Conservation (phyloP, 2,113 vertebrate genomes). For the Osmerus mordax region DNA sequence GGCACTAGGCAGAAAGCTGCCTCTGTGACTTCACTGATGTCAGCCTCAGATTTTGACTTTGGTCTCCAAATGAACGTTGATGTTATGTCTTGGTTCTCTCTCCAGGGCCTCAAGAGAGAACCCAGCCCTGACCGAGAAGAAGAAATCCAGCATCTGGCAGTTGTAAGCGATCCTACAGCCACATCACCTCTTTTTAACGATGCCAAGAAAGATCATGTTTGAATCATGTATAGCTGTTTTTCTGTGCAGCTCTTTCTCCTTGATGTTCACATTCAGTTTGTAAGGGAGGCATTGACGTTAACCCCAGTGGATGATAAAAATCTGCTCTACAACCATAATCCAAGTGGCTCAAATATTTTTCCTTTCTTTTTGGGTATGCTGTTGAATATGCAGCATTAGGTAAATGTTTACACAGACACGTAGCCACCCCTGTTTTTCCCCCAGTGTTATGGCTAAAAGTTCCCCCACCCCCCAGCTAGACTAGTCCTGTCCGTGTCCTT, state of each 20-base stretch:
- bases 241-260: neutral
- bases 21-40: too few species aligned
- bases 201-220: neutral
- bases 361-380: slow-evolving; percentile 42
- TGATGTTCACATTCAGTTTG: too few species aligned
- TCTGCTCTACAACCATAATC: neutral
- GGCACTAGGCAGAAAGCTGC: neutral
- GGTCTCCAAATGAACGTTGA: neutral
- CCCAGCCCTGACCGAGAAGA: slow-evolving; percentile 90
- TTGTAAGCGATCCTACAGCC: slow-evolving; percentile 80
- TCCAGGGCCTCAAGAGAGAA: slow-evolving; percentile 94
- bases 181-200: neutral
- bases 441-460: slow-evolving; percentile 18
- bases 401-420: slow-evolving; percentile 46
- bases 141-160: slow-evolving; percentile 98
- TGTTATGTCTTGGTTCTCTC: slow-evolving; percentile 28
- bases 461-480: slow-evolving; percentile 1
- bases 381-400: slow-evolving; percentile 65
- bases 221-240: neutral
- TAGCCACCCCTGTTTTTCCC: slow-evolving; percentile 37
- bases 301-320: too few species aligned
- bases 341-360: slow-evolving; percentile 12
- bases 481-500: neutral
- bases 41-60: neutral
- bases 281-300: too few species aligned